Evolutionary conservation across 2,797 vertebrate genomes (phyloP).

Genomic region (Diplodus puntazzo): DNA sequence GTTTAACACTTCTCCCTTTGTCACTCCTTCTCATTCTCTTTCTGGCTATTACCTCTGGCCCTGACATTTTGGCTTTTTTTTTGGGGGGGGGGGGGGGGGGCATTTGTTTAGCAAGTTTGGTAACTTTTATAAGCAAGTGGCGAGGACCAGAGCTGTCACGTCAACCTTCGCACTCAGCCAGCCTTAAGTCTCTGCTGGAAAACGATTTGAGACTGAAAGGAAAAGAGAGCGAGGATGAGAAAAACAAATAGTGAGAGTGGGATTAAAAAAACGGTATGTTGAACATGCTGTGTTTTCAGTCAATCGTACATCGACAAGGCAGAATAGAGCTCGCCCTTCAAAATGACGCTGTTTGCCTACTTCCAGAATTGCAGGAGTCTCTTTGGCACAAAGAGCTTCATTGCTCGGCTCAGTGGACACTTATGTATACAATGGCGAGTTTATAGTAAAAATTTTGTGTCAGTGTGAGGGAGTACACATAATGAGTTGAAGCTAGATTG

Average conservation of each 20-base stretch:
- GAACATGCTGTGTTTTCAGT: slow-evolving; percentile 12
- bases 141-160: slow-evolving; percentile 6
- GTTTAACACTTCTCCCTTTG: not conserved
- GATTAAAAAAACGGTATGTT: not conserved
- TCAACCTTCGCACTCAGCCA: slow-evolving; percentile 12
- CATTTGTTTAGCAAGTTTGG: slow-evolving; percentile 33
- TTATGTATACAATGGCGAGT: not conserved
- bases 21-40: not conserved
- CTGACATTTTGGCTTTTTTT: slow-evolving; percentile 6
- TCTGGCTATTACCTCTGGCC: not conserved
- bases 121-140: not conserved
- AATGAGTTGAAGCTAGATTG: not conserved
- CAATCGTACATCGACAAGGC: slow-evolving; percentile 3
- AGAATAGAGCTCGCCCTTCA: slow-evolving; percentile 43
- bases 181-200: slow-evolving; percentile 8
- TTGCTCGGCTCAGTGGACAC: not conserved
- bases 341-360: slow-evolving; percentile 21
- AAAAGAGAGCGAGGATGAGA: not conserved
- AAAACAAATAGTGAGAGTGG: not conserved
- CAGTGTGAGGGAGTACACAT: not conserved
- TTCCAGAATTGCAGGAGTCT: slow-evolving; percentile 24
- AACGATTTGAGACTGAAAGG: slow-evolving; percentile 11
- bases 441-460: not conserved
- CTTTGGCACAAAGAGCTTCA: slow-evolving; percentile 5
- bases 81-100: not conserved